Evolutionary conservation across 2,888 invertebrate species (phyloP), one percentile per base, ranked within the genome.

Genomic region (Pristionchus maxplancki): DNA sequence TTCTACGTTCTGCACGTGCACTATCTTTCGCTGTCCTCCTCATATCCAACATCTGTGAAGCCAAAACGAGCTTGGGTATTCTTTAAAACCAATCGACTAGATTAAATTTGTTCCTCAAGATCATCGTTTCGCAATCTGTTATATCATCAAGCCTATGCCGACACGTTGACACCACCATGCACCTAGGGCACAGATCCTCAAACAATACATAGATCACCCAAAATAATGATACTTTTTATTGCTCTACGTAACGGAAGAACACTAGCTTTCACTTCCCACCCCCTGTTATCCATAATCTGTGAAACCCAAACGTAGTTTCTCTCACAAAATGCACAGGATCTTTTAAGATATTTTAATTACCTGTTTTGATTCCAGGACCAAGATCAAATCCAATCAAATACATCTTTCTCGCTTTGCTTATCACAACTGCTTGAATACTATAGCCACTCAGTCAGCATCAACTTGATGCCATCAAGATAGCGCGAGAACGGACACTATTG

Each of bases 161-260:
- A 1, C 2, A 53, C 53, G 53, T 0, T 53, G 53, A 53, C 6
- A 20, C 53, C 53, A 20, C 20, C 53, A 53, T 20, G 53, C 20
- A 53, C 53, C 53, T 17, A 44, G 44, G 11, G 44, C 44, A 44
- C 8, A 44, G 44, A 9, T 44, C 44, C 44, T 11, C n/a, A n/a
- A n/a, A n/a, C n/a, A n/a, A n/a, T n/a, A n/a, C n/a, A n/a, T n/a
- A n/a, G 44, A 6, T 44, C 11, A 44, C 11, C 44, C 44, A 44
- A 44, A 44, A 9, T 44, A 6, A 44, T 44, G 13, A 31, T 28
- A 44, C 9, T 83, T 15, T 81, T 31, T 44, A 4, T 34, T 20
- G 31, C 13, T 34, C 67, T 87, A 17, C 31, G 58, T 40, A 9
- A n/a, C 71, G 88, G 96, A 95, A 87, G 97, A 96, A 95, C 99